phyloP scores from a whole-genome alignment of 2,888 invertebrate genomes.

The Drosophila incognita region DNA sequence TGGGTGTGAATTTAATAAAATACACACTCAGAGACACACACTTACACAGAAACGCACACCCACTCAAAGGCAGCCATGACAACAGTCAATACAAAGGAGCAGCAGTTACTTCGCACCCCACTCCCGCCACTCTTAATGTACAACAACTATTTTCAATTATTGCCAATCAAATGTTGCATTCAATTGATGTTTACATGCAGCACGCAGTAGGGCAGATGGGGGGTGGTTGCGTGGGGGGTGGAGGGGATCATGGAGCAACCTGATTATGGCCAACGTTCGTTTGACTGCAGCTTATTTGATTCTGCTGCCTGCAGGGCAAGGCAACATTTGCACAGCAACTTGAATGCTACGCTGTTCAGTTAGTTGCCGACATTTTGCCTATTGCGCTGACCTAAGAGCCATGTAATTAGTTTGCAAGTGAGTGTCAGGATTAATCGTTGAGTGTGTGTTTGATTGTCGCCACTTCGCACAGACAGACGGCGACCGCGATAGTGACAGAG shows the following conservation, averaged over 20 bases:
- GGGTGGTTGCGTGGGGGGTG: neutral
- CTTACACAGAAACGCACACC: neutral
- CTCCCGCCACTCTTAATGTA: constrained; percentile 60
- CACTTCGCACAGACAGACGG: constrained; percentile 54
- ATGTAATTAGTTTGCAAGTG: constrained; percentile 82
- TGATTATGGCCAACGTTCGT: constrained; percentile 68
- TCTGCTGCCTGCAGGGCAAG: constrained; percentile 32
- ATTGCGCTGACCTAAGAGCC: constrained; percentile 72
- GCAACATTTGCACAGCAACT: constrained; percentile 28
- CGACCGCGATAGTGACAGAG: constrained; percentile 19
- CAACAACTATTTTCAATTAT: constrained; percentile 84
- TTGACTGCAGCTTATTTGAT: constrained; percentile 61
- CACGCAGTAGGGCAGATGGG: neutral
- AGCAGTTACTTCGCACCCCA: neutral
- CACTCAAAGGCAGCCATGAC: constrained; percentile 68
- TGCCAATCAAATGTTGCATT: constrained; percentile 84
- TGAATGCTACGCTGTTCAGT: neutral
- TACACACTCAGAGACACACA: constrained; percentile 41
- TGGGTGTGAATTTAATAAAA: constrained; percentile 81
- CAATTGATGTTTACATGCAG: constrained; percentile 81
- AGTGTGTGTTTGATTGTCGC: constrained; percentile 78
- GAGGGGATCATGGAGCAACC: constrained; percentile 37
- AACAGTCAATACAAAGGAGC: constrained; percentile 66
- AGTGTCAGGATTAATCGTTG: constrained; percentile 80
- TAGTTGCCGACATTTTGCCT: constrained; percentile 11